Base-by-base conservation (phyloP, 2,888 invertebrate genomes). In the Seladonia tumulorum region DNA sequence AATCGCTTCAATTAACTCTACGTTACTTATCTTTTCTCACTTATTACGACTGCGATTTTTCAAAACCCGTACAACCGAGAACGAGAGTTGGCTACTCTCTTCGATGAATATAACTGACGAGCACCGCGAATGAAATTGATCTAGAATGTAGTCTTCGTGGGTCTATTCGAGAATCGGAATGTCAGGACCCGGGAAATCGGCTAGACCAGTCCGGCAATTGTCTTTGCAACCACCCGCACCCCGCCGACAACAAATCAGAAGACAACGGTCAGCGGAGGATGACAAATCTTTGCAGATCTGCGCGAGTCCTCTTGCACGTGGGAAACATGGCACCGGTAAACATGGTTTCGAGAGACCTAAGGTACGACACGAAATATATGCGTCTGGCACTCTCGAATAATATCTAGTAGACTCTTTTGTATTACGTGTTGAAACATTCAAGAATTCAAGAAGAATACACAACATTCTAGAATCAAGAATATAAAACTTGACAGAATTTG, bases 241-340 rank as follows among this genome's bases (percentile, higher is more conserved):
- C 1, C 88, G 90, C 25, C 91, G 93, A 10, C 91, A 90, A 53
- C 93, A 91, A 47, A 88, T 94, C 8, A 92, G 94, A 22, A 91
- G 94, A 5, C 95, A 95, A 66, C 92, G 93, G 89, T 95, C 95
- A 0, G 93, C 94, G 12, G 95, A 94, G 12, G 94, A 94, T 72
- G 93, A 93, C 2, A 92, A 92, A 57, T 88, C 91, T 5, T 63
- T 92, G 73, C 91, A 92, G 66, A 88, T 91, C 29, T 90, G 91
- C 18, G 86, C 90, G 0, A 92, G 90, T 78, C 82, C 92, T 0
- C 85, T 87, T 8, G 77, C 76, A 22, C 87, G 90, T 14, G 87
- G 90, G 2, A 91, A 90, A 87, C 86, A 87, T 10, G 79, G 86
- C 10, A 83, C 78, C 5, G 76, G 75, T 5, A 89, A 85, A 76